Evolutionary conservation across 1,140 invertebrate genomes (phyloP).

Genomic region (Lutraria rhynchaena): DNA sequence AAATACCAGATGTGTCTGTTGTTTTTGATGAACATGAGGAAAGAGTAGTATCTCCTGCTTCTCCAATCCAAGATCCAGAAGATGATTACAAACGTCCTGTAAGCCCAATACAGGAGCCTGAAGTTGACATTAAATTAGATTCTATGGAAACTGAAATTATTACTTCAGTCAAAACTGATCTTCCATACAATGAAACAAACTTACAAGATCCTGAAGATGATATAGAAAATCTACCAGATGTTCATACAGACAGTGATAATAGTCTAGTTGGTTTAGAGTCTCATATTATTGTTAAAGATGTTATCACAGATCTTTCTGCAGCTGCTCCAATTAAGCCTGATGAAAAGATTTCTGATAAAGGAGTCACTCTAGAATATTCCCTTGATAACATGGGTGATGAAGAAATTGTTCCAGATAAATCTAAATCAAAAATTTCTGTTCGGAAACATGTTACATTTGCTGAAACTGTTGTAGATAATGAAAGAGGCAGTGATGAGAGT

Average conservation of each 20-base stretch:
- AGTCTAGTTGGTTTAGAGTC: too few relatives aligned
- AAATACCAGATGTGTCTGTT: background rate
- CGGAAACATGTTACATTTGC: slow-evolving; percentile 45
- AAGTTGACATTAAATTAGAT: slow-evolving; percentile 35
- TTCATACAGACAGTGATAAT: too few relatives aligned
- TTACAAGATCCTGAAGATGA: slow-evolving; percentile 23
- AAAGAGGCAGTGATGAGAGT: slow-evolving; percentile 26
- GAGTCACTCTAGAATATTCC: background rate
- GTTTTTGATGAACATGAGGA: slow-evolving; percentile 48
- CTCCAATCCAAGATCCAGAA: slow-evolving; percentile 44
- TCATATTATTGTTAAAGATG: too few relatives aligned
- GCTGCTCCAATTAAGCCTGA: background rate
- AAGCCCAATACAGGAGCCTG: slow-evolving; percentile 42
- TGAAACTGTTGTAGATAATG: slow-evolving; percentile 45
- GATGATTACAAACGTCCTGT: slow-evolving; percentile 32
- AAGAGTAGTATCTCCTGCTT: slow-evolving; percentile 38
- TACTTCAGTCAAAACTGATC: background rate
- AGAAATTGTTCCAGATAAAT: background rate
- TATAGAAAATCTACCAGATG: background rate
- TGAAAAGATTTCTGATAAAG: background rate
- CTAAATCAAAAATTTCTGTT: background rate
- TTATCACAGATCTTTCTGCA: too few relatives aligned
- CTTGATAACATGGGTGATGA: too few relatives aligned
- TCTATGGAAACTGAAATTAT: slow-evolving; percentile 2
- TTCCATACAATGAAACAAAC: background rate